Evolutionary conservation across 2,113 vertebrate species (phyloP), one percentile per base, ranked within the genome.

Genomic region (Nyctereutes procyonoides): DNA sequence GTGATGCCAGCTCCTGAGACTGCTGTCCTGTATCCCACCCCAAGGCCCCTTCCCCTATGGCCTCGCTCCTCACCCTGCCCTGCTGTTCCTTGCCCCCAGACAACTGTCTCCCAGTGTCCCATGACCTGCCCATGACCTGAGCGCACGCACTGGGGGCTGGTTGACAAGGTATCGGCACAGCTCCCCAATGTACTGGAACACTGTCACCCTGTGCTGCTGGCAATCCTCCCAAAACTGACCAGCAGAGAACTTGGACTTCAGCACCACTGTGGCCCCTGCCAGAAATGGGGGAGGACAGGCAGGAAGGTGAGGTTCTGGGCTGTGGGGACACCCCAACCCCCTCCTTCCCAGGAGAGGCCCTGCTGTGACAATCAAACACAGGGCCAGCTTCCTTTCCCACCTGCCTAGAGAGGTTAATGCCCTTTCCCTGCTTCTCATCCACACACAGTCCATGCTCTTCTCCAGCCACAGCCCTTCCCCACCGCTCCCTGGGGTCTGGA

Each of bases 111-210:
- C 2, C 30, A 0, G 51, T 14, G 63, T 38, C 53, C 48, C 2
- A 1, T 0, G 69, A 13, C 8, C 63, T 20, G 30, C 32, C 76
- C 65, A 1, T 14, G 56, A 55, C 11, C 55, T 62, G 30, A 2
- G 35, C 82, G 86, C 77, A 89, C 97, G 35, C 60, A 99, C 99
- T 98, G 96, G 95, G 0, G 99, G 99, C 71, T 99, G 99, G 98
- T 99, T 99, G 96, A 99, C 98, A 0, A 99, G 98, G 98, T 99
- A 99, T 0, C 99, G 99, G 95, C 99, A 99, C 24, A 99, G 98
- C 82, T 99, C 99, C 76, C 99, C 99, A 0, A 99, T 99, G 97
- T 99, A 99, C 98, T 99, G 99, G 97, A 99, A 99, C 30, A 99
- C 98, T 0, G 99, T 99, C 97, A 99, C 99, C 0, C 99, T 63